These are phyloP conservation scores for Cercopithecus hamlyni DNA, from an alignment of 2,797 vertebrate species.

Conservation along the genomic window DNA sequence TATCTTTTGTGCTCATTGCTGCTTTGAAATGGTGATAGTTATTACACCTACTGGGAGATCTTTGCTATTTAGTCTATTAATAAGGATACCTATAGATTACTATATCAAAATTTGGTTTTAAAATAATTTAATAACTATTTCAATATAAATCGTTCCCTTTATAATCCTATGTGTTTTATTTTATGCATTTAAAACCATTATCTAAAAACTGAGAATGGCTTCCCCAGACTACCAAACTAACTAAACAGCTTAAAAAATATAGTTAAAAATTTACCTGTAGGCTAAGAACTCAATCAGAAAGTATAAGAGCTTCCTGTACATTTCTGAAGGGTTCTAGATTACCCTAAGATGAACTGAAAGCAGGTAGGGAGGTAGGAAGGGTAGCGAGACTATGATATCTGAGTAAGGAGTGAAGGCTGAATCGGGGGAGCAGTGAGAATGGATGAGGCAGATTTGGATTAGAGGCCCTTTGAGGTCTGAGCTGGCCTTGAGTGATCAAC, in stretches of 20 bases:
- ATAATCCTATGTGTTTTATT: not conserved
- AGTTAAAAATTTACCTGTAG: not conserved
- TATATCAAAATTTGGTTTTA: slow-evolving; percentile 47
- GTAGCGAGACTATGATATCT: not conserved
- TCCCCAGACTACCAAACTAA: not conserved
- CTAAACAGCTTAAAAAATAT: not conserved
- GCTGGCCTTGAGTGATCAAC: not conserved
- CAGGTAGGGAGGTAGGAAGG: not conserved
- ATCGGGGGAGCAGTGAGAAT: not conserved
- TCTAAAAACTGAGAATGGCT: slow-evolving; percentile 26
- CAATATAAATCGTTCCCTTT: slow-evolving; percentile 16
- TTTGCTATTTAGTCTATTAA: slow-evolving; percentile 39
- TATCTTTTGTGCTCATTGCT: not conserved
- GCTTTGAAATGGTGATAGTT: slow-evolving; percentile 22
- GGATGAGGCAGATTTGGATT: not conserved
- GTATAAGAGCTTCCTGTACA: not conserved
- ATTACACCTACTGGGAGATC: not conserved
- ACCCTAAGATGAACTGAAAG: not conserved
- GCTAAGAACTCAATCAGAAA: not conserved
- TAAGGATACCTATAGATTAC: not conserved
- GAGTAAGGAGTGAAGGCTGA: not conserved
- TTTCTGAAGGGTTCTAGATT: not conserved
- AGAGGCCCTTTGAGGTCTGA: not conserved
- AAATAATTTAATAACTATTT: slow-evolving; percentile 16
- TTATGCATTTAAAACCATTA: slow-evolving; percentile 41